Evolutionary conservation across 2,797 vertebrate species (phyloP).

Genomic region (Pristis pectinata): DNA sequence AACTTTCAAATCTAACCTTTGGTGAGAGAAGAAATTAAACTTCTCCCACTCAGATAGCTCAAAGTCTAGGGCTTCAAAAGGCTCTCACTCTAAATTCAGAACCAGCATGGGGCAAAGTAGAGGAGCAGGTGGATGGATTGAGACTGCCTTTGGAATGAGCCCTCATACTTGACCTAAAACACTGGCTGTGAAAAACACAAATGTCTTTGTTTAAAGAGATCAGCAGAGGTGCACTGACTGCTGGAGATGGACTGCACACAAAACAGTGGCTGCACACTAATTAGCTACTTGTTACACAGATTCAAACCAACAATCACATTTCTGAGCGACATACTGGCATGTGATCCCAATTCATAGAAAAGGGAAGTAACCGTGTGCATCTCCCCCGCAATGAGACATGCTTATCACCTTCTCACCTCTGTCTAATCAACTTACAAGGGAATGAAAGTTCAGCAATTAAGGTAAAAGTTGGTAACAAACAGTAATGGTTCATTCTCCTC

Average conservation of each 20-base stretch:
- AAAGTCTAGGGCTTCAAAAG: not conserved
- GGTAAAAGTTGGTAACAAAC: not conserved
- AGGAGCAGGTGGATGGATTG: not conserved
- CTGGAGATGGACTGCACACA: not conserved
- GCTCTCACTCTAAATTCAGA: not conserved
- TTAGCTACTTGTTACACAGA: not conserved
- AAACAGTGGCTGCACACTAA: not conserved
- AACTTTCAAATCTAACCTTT: not conserved
- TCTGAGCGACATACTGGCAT: not conserved
- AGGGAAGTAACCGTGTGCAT: not conserved
- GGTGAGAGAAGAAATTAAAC: not conserved
- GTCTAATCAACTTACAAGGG: slow-evolving; percentile 17
- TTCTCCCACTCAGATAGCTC: not conserved
- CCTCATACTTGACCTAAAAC: not conserved
- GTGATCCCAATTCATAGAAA: not conserved
- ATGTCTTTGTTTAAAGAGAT: not conserved
- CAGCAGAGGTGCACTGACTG: not conserved
- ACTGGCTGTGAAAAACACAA: not conserved
- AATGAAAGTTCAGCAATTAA: slow-evolving; percentile 15
- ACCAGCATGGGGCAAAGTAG: not conserved
- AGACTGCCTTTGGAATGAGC: not conserved
- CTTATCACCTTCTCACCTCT: not conserved
- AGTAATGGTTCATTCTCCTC: not conserved
- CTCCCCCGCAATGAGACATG: not conserved
- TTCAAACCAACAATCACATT: not conserved